Percentiles rank a stretch among this genome's conserved stretches.
These are phyloP conservation scores for Micromussa lordhowensis DNA, from an alignment of 92 coral and sea anemone genomes.

Conservation along the genomic window DNA sequence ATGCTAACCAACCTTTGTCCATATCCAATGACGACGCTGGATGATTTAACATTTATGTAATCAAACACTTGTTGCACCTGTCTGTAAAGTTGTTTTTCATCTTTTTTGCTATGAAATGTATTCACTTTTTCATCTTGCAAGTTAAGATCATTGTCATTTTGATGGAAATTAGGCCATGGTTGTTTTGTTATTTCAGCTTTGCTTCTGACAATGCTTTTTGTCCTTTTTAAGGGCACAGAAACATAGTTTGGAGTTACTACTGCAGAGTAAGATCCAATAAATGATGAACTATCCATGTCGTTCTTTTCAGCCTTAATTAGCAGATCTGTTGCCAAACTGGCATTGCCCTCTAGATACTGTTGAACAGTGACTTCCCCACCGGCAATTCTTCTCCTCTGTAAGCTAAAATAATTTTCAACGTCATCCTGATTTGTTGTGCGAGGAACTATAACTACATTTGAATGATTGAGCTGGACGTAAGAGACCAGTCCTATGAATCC, in stretches of 20 bases:
- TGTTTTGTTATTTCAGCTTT: neutral
- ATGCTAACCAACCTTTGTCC: neutral
- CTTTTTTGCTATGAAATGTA: neutral
- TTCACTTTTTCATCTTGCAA: neutral
- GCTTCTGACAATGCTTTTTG: neutral
- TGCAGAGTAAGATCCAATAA: conserved; percentile 19
- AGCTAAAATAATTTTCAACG: conserved; percentile 42
- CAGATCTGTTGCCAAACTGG: neutral
- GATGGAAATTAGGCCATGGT: no score
- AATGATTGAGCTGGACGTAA: neutral
- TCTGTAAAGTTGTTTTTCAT: conserved; percentile 13
- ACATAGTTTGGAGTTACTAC: conserved; percentile 18
- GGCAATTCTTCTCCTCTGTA: conserved; percentile 34
- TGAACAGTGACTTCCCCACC: conserved; percentile 45
- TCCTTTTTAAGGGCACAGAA: conserved; percentile 37
- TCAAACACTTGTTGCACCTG: conserved; percentile 24
- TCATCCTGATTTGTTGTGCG: conserved; percentile 50
- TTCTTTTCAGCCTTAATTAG: neutral
- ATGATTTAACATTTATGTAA: conserved; percentile 2
- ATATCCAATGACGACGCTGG: conserved; percentile 6
- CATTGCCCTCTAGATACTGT: conserved; percentile 42
- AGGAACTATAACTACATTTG: conserved; percentile 24
- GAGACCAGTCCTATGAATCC: conserved; percentile 2
- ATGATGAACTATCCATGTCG: neutral
- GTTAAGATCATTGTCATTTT: no score